A percentile compares a stretch with the other conserved stretches of the same genome.
phyloP scores from a whole-genome alignment of 2,888 invertebrate genomes.

The Zaprionus lineosus region DNA sequence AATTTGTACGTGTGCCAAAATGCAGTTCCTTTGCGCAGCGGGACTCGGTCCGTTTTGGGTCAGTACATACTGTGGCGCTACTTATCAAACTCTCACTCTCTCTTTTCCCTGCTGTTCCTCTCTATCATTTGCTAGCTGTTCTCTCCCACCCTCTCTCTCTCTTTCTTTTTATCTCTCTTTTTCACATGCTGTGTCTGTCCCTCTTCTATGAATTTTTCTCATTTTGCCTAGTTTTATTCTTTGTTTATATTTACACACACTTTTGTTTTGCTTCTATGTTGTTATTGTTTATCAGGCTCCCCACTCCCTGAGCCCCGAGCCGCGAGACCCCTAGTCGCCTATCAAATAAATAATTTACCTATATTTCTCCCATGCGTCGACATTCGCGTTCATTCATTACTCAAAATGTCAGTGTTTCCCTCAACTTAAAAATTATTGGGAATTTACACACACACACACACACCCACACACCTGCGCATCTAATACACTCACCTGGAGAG shows the following conservation, averaged over 20 bases:
- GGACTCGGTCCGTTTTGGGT: slow-evolving; percentile 19
- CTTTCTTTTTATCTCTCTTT: neutral
- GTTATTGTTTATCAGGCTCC: slow-evolving; percentile 40
- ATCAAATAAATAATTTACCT: slow-evolving; percentile 33
- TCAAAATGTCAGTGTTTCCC: slow-evolving; percentile 34
- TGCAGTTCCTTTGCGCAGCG: slow-evolving; percentile 12
- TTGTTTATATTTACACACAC: slow-evolving; percentile 70
- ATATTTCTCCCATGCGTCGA: slow-evolving; percentile 14
- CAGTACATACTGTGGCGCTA: slow-evolving; percentile 38
- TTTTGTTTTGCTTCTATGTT: slow-evolving; percentile 61
- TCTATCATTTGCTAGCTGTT: too few relatives aligned
- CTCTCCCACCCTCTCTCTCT: neutral
- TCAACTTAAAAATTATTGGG: neutral
- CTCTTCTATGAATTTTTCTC: slow-evolving; percentile 11
- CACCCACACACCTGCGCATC: slow-evolving; percentile 16
- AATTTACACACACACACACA: neutral
- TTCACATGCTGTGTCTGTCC: too few relatives aligned
- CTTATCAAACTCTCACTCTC: neutral
- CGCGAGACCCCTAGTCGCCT: too few relatives aligned
- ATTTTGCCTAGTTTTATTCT: slow-evolving; percentile 56
- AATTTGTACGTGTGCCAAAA: slow-evolving; percentile 1
- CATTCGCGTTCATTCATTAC: slow-evolving; percentile 35
- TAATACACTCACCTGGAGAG: too few relatives aligned
- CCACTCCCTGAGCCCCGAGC: too few relatives aligned
- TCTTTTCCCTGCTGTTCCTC: neutral